phyloP scores from a whole-genome alignment of 1,140 invertebrate genomes.

The Drosophila bipectinata region DNA sequence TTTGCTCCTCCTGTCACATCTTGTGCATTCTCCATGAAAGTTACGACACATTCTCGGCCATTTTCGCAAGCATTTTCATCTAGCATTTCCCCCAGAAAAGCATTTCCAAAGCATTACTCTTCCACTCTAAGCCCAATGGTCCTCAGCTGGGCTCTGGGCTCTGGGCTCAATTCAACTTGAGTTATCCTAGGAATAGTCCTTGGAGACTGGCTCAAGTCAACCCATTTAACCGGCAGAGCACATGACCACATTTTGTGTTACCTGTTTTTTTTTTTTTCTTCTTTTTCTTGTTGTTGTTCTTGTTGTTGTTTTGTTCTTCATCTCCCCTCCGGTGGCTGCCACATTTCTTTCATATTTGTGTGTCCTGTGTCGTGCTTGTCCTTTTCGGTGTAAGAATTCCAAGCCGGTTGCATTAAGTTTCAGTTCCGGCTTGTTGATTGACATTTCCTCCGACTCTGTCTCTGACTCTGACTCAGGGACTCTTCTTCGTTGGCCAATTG shows the following conservation, averaged over 20 bases:
- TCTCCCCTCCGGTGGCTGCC: too few species aligned
- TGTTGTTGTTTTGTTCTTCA: too few species aligned
- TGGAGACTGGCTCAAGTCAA: slow-evolving; percentile 50
- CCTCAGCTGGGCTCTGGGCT: too few species aligned
- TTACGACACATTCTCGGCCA: slow-evolving; percentile 38
- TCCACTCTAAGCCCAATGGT: neutral
- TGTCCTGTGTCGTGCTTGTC: slow-evolving; percentile 1
- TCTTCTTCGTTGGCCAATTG: slow-evolving; percentile 18
- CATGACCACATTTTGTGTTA: slow-evolving; percentile 29
- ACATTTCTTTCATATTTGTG: slow-evolving; percentile 21
- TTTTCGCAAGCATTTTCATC: neutral
- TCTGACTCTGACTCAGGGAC: neutral
- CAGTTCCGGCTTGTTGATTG: slow-evolving; percentile 77
- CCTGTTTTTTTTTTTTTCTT: neutral
- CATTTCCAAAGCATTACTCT: neutral
- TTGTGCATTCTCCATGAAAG: slow-evolving; percentile 35
- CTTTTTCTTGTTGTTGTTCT: too few species aligned
- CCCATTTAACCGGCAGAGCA: slow-evolving; percentile 46
- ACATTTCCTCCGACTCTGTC: slow-evolving; percentile 56
- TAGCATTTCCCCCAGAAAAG: too few species aligned
- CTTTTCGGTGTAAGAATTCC: slow-evolving; percentile 23
- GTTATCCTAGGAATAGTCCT: slow-evolving; percentile 50
- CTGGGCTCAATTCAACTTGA: slow-evolving; percentile 17
- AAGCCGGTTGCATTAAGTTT: slow-evolving; percentile 70
- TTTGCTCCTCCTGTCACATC: slow-evolving; percentile 20